phyloP scores from a whole-genome alignment of 2,888 invertebrate species.

The Clistopyga incitator region DNA sequence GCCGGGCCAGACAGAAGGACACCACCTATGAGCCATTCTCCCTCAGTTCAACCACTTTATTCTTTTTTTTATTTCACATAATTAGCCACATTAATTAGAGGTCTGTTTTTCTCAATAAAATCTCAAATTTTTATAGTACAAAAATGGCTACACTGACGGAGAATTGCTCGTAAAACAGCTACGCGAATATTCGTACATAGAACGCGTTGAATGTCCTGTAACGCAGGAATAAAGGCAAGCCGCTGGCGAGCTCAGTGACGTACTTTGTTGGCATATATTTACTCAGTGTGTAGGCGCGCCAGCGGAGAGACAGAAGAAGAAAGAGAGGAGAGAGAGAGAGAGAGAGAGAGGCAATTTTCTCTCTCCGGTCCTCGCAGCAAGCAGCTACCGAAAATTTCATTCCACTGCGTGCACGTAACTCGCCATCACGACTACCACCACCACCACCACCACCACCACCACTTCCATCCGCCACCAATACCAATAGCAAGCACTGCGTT shows the following conservation, averaged over 20 bases:
- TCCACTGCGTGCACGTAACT: conserved; percentile 55
- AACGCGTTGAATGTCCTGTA: conserved; percentile 13
- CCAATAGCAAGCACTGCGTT: conserved; percentile 20
- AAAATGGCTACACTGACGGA: no score
- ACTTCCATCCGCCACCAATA: conserved; percentile 39
- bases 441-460: conserved; percentile 36
- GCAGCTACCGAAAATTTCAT: conserved; percentile 65
- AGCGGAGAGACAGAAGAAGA: neutral
- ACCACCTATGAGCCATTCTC: neutral
- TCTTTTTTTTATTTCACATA: no score
- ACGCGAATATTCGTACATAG: neutral
- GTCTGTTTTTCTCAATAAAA: no score
- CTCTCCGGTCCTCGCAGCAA: neutral
- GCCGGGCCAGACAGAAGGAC: conserved; percentile 12
- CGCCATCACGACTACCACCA: conserved; percentile 23
- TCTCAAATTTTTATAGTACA: no score
- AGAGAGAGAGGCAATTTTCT: neutral
- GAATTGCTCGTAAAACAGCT: no score
- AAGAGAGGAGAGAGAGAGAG: neutral
- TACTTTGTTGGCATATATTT: conserved; percentile 53
- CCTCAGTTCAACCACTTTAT: no score
- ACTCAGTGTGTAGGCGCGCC: conserved; percentile 21
- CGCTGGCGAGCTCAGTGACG: conserved; percentile 34
- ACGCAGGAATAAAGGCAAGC: conserved; percentile 46
- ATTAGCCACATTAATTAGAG: no score